Percentiles rank a stretch among this genome's conserved stretches.
Conservation (phyloP, 2,113 vertebrate genomes). For the Poeciliopsis retropinna region DNA sequence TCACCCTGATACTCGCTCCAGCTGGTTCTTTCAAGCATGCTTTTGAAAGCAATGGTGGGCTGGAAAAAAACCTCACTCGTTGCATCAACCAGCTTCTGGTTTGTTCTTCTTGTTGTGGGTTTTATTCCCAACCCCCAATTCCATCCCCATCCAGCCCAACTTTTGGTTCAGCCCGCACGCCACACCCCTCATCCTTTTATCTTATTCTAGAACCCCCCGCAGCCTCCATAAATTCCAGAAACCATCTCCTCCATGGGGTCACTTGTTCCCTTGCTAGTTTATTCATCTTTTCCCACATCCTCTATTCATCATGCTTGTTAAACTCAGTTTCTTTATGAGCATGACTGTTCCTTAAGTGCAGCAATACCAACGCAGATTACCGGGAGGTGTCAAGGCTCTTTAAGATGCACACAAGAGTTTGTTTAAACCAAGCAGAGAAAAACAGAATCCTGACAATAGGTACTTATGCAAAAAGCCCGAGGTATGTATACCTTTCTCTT, state of each 20-base stretch:
- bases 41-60: constrained; percentile 16
- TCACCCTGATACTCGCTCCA: constrained; percentile 35
- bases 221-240: background rate
- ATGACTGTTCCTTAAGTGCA: constrained; percentile 19
- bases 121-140: constrained; percentile 8
- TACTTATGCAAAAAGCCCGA: background rate
- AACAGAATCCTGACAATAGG: background rate
- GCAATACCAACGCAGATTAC: background rate
- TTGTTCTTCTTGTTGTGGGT: constrained; percentile 60
- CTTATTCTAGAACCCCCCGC: constrained; percentile 17
- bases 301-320: constrained; percentile 39
- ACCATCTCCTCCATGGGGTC: constrained; percentile 10
- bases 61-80: constrained; percentile 52
- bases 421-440: constrained; percentile 5
- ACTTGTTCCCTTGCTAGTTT: constrained; percentile 41
- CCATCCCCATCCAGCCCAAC: constrained; percentile 15
- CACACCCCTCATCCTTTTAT: constrained; percentile 4
- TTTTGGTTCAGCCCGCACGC: constrained; percentile 5
- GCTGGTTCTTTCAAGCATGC: constrained; percentile 37
- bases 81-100: constrained; percentile 51
- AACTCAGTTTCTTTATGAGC: constrained; percentile 3
- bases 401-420: constrained; percentile 17
- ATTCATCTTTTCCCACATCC: constrained; percentile 67
- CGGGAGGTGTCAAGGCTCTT: constrained; percentile 6
- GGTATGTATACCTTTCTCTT: constrained; percentile 11